Evolutionary conservation across 92 coral and sea anemone species (phyloP).

Genomic region (Porites cylindrica): DNA sequence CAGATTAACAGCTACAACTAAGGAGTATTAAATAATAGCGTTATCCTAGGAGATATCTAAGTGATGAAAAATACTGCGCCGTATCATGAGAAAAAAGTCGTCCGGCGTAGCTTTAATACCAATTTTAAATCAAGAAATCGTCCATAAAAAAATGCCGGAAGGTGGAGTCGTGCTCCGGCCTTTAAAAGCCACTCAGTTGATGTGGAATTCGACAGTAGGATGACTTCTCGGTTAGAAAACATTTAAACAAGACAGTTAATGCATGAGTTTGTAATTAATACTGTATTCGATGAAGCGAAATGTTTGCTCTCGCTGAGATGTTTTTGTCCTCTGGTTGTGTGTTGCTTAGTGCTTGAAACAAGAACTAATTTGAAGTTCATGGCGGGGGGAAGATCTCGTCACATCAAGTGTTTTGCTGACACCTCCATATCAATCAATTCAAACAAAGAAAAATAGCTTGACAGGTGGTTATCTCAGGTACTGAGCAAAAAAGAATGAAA

Average conservation of each 20-base stretch:
- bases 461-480: slow-evolving; percentile 27
- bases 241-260: neutral
- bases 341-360: neutral
- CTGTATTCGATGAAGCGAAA: neutral
- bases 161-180: too few relatives aligned
- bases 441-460: neutral
- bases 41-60: neutral
- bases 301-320: neutral
- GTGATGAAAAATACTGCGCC: neutral
- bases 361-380: neutral
- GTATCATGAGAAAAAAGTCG: neutral
- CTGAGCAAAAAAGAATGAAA: neutral
- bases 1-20: slow-evolving; percentile 13
- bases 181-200: neutral
- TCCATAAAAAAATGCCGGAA: too few relatives aligned
- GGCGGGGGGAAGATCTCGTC: neutral
- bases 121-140: too few relatives aligned
- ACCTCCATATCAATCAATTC: slow-evolving; percentile 1
- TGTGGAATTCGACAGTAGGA: neutral
- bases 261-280: neutral
- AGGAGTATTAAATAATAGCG: neutral
- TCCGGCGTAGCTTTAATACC: too few relatives aligned
- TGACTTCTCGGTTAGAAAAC: neutral
- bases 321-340: neutral
- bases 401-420: neutral